phyloP scores from a whole-genome alignment of 2,888 invertebrate genomes.

The Cylloceria caligata region DNA sequence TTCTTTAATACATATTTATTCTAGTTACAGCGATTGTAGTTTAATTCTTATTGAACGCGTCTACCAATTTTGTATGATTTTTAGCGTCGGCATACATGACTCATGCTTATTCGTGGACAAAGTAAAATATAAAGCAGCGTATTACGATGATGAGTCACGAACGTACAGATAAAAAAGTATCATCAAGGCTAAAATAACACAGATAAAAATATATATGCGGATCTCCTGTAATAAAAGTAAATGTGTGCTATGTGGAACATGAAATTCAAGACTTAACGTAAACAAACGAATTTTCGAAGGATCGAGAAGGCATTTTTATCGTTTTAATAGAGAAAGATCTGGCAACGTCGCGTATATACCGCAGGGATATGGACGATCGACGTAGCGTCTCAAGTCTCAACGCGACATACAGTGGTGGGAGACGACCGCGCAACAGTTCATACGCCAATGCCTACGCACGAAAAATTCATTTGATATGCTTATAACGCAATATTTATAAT shows the following conservation, averaged over 20 bases:
- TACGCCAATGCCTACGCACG: slow-evolving; percentile 54
- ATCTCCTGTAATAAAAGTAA: not conserved
- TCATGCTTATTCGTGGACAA: slow-evolving; percentile 13
- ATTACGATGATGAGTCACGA: not conserved
- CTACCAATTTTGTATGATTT: not conserved
- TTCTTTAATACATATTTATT: not conserved
- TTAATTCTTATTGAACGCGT: not conserved
- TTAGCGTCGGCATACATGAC: not conserved
- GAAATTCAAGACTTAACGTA: not conserved
- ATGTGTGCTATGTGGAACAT: not conserved
- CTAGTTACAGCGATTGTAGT: not conserved
- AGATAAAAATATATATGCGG: too few relatives aligned
- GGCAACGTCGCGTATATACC: slow-evolving; percentile 67
- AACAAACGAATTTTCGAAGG: slow-evolving; percentile 24
- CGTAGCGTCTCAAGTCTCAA: slow-evolving; percentile 63
- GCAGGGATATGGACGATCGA: slow-evolving; percentile 63
- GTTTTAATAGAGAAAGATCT: slow-evolving; percentile 46
- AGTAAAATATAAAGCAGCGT: not conserved
- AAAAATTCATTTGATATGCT: slow-evolving; percentile 15
- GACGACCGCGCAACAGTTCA: slow-evolving; percentile 59
- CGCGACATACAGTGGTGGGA: slow-evolving; percentile 53
- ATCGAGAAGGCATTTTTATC: slow-evolving; percentile 31
- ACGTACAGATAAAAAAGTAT: not conserved
- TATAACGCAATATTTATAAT: not conserved
- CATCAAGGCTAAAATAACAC: not conserved